A percentile compares a stretch with the other conserved stretches of the same genome.
phyloP scores from a whole-genome alignment of 2,113 vertebrate genomes.

The Myotis lucifugus region DNA sequence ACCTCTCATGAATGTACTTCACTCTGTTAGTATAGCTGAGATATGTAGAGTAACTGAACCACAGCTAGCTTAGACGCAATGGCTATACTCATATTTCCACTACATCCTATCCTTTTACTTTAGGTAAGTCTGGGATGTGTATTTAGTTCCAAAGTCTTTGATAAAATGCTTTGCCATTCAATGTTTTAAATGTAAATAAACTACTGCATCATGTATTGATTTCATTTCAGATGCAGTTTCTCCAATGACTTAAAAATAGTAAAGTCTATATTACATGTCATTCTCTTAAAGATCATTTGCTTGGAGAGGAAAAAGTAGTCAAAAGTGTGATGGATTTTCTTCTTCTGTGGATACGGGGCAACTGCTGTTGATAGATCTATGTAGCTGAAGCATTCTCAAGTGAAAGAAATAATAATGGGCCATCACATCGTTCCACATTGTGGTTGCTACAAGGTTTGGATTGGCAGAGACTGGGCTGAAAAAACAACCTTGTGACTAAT shows the following conservation, averaged over 20 bases:
- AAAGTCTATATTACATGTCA: constrained; percentile 66
- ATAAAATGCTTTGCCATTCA: constrained; percentile 46
- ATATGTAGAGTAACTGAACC: accelerated
- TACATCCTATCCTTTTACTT: neutral
- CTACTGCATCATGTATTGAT: constrained; percentile 66
- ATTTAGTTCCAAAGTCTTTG: constrained; percentile 31
- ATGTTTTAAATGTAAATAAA: constrained; percentile 74
- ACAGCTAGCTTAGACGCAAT: neutral
- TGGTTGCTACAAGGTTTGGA: constrained; percentile 43
- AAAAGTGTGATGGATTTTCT: constrained; percentile 65
- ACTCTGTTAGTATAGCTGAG: neutral
- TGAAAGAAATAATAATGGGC: neutral
- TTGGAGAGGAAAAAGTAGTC: constrained; percentile 62
- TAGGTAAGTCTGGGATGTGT: neutral
- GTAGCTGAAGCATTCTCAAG: neutral
- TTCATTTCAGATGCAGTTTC: constrained; percentile 74
- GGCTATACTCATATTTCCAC: neutral
- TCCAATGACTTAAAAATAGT: constrained; percentile 68
- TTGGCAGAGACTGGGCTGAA: neutral
- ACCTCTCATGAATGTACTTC: neutral
- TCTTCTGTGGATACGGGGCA: constrained; percentile 24
- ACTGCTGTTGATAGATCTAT: constrained; percentile 37
- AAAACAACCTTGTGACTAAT: constrained; percentile 40
- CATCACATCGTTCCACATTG: neutral
- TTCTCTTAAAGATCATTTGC: constrained; percentile 70